Percentiles rank a stretch among this genome's conserved stretches.
Conservation (phyloP, 2,113 vertebrate species). For the Narcine bancroftii region DNA sequence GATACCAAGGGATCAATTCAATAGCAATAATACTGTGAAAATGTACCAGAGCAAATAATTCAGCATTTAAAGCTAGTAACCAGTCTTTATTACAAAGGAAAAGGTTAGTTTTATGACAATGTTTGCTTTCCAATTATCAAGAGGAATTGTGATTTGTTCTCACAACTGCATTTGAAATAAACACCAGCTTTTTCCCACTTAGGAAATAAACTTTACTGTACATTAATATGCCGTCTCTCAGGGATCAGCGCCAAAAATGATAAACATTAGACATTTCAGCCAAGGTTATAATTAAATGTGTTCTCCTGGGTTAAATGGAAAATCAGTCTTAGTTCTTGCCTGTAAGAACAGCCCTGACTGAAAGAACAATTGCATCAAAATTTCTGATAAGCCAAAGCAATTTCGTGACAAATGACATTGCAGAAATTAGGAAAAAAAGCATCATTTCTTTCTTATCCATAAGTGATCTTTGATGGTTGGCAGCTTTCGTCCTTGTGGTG, state of each 20-base stretch:
- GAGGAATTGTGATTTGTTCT: not conserved
- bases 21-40: no score
- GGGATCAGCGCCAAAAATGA: not conserved
- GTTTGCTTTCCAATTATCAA: not conserved
- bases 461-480: no score
- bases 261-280: not conserved
- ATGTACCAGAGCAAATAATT: no score
- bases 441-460: no score
- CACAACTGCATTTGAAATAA: not conserved
- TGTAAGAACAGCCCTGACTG: not conserved
- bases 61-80: no score
- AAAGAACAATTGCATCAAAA: not conserved
- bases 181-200: not conserved
- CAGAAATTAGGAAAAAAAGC: no score
- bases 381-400: not conserved
- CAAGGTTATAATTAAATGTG: not conserved
- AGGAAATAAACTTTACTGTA: not conserved
- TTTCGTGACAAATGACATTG: not conserved
- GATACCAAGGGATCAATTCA: no score
- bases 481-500: no score
- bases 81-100: no score
- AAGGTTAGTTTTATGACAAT: not conserved
- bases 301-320: not conserved
- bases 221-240: no score
- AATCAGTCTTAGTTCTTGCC: not conserved